A percentile compares a stretch with the other conserved stretches of the same genome.
Evolutionary conservation across 2,888 invertebrate species (phyloP).

Genomic region (Parthenolecanium corni): DNA sequence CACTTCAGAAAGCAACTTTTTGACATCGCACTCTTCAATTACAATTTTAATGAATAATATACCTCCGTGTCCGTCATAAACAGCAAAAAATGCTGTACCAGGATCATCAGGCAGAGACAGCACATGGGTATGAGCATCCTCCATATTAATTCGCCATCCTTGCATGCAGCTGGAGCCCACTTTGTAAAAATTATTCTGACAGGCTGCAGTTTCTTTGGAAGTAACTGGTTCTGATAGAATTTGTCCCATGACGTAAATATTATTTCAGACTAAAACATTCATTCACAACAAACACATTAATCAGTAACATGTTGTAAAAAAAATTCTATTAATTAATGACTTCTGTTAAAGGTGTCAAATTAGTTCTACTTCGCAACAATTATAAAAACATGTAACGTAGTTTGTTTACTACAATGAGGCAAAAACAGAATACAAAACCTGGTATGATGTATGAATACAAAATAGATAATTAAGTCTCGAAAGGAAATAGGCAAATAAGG

Average conservation of each 20-base stretch:
- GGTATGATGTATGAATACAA: too few relatives aligned
- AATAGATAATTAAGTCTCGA: too few relatives aligned
- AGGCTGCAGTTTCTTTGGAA: slow-evolving; percentile 68
- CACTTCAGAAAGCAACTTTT: not conserved
- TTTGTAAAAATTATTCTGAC: slow-evolving; percentile 55
- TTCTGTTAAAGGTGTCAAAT: too few relatives aligned
- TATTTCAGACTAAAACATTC: too few relatives aligned
- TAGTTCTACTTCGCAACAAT: too few relatives aligned
- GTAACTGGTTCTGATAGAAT: slow-evolving; percentile 95
- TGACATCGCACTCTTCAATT: not conserved
- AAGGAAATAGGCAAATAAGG: too few relatives aligned
- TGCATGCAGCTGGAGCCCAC: slow-evolving; percentile 99
- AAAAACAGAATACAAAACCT: too few relatives aligned
- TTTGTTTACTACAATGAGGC: too few relatives aligned
- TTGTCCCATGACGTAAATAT: slow-evolving; percentile 71
- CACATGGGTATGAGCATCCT: slow-evolving; percentile 95
- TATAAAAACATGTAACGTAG: too few relatives aligned
- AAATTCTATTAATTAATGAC: too few relatives aligned
- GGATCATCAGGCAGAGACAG: slow-evolving; percentile 86
- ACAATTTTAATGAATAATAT: not conserved
- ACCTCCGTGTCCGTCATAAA: slow-evolving; percentile 93
- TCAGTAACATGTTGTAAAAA: too few relatives aligned
- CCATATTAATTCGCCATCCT: slow-evolving; percentile 99
- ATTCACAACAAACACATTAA: too few relatives aligned
- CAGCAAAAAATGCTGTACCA: slow-evolving; percentile 86